Evolutionary conservation across 2,113 vertebrate genomes (phyloP), one percentile per base, ranked within the genome.

Genomic region (Stegastes partitus): DNA sequence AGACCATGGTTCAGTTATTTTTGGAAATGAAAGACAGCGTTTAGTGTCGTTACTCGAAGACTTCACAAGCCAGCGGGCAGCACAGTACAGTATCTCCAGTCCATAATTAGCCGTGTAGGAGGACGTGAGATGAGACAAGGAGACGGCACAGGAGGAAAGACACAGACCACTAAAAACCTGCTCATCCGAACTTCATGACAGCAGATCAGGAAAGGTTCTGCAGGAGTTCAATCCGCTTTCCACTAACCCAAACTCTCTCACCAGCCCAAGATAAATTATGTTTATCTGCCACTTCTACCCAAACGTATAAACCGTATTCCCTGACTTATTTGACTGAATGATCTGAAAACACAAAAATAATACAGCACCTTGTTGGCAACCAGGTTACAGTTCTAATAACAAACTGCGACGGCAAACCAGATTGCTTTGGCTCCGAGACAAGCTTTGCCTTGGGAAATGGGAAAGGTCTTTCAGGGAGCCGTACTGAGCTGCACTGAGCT

Each of bases 61-160:
- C 81, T 71, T 86, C 69, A 71, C 39, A 75, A 82, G 65, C 81
- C 74, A 65, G 67, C 64, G n/a, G 79, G 82, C 85, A 73, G 76
- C 16, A 71, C 61, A 68, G 25, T 68, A 72, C 74, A 63, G 74
- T 66, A 58, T 74, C 77, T 69, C 55, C 73, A 37, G 9, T 69
- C 78, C 56, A 55, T 75, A 89, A 90, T 89, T 88, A 85, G 69
- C 68, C 45, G 58, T 74, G 85, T 91, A 69, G 86, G 83, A 85
- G 85, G 82, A 81, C 65, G 81, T 72, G 68, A 81, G 79, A 87
- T 62, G 68, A 81, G 47, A 71, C n/a, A 65, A 82, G 70, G 84
- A 66, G 72, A 34, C 79, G 45, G 72, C 44, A 61, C 31, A 50
- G 18, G 34, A 63, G 31, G 45, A 64, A 51, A 25, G 56, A 57